phyloP scores from a whole-genome alignment of 1,140 invertebrate genomes.

The Chironomus tepperi region DNA sequence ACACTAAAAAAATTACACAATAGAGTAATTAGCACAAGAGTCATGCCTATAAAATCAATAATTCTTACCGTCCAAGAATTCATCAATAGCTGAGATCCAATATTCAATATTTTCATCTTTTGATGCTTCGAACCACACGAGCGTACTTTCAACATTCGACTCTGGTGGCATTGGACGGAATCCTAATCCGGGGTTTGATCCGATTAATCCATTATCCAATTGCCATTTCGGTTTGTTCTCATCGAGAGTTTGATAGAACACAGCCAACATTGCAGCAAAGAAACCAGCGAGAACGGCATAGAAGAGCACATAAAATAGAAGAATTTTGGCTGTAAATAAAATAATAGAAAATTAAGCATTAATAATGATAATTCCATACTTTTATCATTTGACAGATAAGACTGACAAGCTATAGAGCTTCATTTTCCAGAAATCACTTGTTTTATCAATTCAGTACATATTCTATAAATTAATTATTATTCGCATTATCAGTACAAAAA shows the following conservation, averaged over 20 bases:
- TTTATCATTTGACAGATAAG: no score
- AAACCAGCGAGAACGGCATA: slow-evolving; percentile 80
- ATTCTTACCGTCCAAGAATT: slow-evolving; percentile 61
- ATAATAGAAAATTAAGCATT: neutral
- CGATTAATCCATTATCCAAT: slow-evolving; percentile 72
- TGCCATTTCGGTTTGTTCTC: slow-evolving; percentile 77
- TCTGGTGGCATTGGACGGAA: slow-evolving; percentile 71
- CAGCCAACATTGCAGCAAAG: slow-evolving; percentile 81
- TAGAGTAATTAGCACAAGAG: neutral
- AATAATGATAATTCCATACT: neutral
- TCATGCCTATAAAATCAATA: slow-evolving; percentile 29
- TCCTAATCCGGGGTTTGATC: slow-evolving; percentile 83
- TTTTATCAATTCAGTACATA: no score
- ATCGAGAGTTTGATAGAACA: slow-evolving; percentile 90
- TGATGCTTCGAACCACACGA: slow-evolving; percentile 70
- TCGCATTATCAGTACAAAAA: no score
- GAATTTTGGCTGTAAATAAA: slow-evolving; percentile 73
- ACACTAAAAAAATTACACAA: slow-evolving; percentile 43
- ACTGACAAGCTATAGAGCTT: no score
- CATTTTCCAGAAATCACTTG: no score
- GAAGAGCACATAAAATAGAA: slow-evolving; percentile 89
- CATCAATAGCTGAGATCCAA: slow-evolving; percentile 58
- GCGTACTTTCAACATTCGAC: slow-evolving; percentile 61
- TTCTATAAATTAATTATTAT: no score
- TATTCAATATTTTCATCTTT: slow-evolving; percentile 53